phyloP scores from a whole-genome alignment of 1,140 invertebrate genomes.

The Delia radicum region DNA sequence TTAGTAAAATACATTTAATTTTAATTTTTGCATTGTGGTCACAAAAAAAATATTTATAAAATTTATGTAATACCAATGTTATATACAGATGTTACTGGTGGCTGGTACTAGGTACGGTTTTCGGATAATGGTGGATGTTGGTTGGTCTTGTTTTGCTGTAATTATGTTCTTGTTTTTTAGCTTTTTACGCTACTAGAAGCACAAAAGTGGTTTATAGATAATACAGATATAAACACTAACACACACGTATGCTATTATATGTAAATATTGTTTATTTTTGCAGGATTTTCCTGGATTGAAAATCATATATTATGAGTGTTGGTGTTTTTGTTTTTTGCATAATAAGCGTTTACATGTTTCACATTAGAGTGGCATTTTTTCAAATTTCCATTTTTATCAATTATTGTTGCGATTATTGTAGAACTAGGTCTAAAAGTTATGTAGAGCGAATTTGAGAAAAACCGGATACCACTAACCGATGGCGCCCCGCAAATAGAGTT shows the following conservation, averaged over 20 bases:
- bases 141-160: slow-evolving; percentile 12
- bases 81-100: neutral
- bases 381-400: too few species aligned
- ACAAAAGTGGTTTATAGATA: slow-evolving; percentile 18
- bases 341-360: too few species aligned
- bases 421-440: too few species aligned
- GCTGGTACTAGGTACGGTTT: neutral
- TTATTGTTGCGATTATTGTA: too few species aligned
- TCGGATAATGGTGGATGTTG: neutral
- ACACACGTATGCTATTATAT: neutral
- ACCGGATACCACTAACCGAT: too few species aligned
- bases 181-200: slow-evolving; percentile 13
- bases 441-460: too few species aligned
- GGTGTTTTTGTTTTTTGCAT: too few species aligned
- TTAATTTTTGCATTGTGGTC: slow-evolving; percentile 23
- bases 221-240: neutral
- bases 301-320: too few species aligned
- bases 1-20: slow-evolving; percentile 21
- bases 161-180: slow-evolving; percentile 18
- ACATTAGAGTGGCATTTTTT: too few species aligned
- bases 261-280: neutral
- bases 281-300: neutral
- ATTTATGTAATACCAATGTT: slow-evolving; percentile 23
- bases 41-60: slow-evolving; percentile 9
- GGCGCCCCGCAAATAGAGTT: too few species aligned